Percentiles rank a stretch among this genome's conserved stretches.
Conservation (phyloP, 1,140 invertebrate genomes). For the Andrena cerasifolii region DNA sequence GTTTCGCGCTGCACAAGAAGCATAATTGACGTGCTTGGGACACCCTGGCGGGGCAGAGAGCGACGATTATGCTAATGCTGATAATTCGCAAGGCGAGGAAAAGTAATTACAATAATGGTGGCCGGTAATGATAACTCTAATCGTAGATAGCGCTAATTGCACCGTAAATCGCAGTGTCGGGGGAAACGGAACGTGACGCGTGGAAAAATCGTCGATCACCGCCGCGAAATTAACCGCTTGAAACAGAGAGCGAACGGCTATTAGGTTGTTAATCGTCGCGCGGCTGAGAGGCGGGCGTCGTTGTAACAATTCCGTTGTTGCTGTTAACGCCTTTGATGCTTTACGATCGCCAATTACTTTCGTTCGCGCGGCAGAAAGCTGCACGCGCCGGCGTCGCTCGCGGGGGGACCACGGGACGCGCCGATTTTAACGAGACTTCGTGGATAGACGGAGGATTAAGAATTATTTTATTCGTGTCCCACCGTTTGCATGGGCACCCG, state of each 20-base stretch:
- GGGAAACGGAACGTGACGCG: neutral
- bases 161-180: neutral
- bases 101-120: constrained; percentile 27
- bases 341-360: constrained; percentile 76
- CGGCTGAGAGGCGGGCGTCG: constrained; percentile 20
- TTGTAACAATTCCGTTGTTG: constrained; percentile 68
- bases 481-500: no score
- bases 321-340: constrained; percentile 74
- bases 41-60: neutral
- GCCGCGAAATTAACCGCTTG: constrained; percentile 1
- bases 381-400: neutral
- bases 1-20: no score
- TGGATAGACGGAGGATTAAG: no score
- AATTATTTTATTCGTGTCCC: no score
- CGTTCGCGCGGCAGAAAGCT: constrained; percentile 29
- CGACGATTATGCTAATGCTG: constrained; percentile 19
- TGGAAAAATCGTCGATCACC: neutral
- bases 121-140: constrained; percentile 16
- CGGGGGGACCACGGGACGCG: no score
- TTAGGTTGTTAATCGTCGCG: constrained; percentile 65
- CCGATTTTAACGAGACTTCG: no score
- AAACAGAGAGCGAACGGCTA: constrained; percentile 24
- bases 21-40: neutral
- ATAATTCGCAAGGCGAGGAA: neutral
- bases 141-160: constrained; percentile 26